phyloP scores from a whole-genome alignment of 2,113 vertebrate genomes.

The Bettongia penicillata region DNA sequence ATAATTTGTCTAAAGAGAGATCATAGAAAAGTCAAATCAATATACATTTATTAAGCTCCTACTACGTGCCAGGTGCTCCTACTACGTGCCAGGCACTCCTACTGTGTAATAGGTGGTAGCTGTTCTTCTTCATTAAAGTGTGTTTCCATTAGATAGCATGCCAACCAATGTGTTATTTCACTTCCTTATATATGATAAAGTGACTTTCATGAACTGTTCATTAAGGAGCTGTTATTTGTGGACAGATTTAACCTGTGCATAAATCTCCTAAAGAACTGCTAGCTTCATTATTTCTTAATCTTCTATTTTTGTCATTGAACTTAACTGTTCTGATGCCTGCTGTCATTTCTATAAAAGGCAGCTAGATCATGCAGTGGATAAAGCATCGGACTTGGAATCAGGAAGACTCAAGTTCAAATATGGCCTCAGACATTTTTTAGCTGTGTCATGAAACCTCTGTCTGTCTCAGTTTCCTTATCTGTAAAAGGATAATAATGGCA shows the following conservation, averaged over 20 bases:
- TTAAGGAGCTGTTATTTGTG: conserved; percentile 29
- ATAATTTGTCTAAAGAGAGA: background rate
- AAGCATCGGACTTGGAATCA: background rate
- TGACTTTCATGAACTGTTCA: conserved; percentile 30
- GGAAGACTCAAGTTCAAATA: background rate
- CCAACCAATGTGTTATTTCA: background rate
- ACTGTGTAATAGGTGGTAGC: background rate
- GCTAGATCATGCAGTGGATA: background rate
- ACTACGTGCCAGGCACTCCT: background rate
- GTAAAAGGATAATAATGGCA: background rate
- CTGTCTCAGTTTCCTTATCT: background rate
- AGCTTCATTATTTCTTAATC: background rate
- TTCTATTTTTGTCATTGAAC: background rate
- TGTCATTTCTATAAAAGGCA: background rate
- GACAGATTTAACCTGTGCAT: conserved; percentile 25
- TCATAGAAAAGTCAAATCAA: background rate
- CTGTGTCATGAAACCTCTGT: no score
- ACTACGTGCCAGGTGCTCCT: background rate
- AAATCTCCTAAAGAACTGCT: conserved; percentile 30
- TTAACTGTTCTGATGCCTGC: background rate
- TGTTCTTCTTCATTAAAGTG: background rate
- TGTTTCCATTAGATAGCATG: background rate
- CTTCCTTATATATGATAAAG: conserved; percentile 17
- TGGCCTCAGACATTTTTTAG: background rate
- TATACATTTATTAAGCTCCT: background rate